Conservation (phyloP, 1,140 invertebrate genomes). For the Pissodes strobi region DNA sequence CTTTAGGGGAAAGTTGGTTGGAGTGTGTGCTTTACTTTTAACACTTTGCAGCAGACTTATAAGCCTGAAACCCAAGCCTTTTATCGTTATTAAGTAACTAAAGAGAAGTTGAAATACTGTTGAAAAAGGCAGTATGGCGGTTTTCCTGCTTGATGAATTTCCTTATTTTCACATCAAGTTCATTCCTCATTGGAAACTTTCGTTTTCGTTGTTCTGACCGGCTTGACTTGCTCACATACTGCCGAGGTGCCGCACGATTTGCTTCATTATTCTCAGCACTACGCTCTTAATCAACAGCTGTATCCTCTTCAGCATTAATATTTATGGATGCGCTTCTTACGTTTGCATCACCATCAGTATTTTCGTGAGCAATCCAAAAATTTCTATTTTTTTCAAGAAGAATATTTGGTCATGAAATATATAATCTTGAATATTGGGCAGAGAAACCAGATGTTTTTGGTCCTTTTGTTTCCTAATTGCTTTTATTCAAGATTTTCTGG, state of each 20-base stretch:
- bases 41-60: not conserved
- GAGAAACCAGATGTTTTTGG: not conserved
- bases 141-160: slow-evolving; percentile 1
- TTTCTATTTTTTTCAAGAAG: not conserved
- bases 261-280: slow-evolving; percentile 3
- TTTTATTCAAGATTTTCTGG: no score
- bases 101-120: not conserved
- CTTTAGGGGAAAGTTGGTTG: not conserved
- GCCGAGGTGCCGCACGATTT: not conserved
- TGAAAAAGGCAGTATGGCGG: slow-evolving; percentile 5
- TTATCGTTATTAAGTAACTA: not conserved
- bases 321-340: slow-evolving; percentile 1
- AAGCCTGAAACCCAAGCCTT: not conserved
- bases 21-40: not conserved
- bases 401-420: not conserved
- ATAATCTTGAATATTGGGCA: not conserved
- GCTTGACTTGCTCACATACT: not conserved
- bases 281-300: slow-evolving; percentile 1
- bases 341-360: slow-evolving; percentile 3
- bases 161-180: not conserved
- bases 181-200: slow-evolving; percentile 5
- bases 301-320: not conserved
- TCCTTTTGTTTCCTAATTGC: slow-evolving; percentile 2
- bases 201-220: slow-evolving; percentile 1
- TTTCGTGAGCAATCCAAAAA: not conserved